Evolutionary conservation across 1,140 invertebrate genomes (phyloP).

Genomic region (Varroa destructor): DNA sequence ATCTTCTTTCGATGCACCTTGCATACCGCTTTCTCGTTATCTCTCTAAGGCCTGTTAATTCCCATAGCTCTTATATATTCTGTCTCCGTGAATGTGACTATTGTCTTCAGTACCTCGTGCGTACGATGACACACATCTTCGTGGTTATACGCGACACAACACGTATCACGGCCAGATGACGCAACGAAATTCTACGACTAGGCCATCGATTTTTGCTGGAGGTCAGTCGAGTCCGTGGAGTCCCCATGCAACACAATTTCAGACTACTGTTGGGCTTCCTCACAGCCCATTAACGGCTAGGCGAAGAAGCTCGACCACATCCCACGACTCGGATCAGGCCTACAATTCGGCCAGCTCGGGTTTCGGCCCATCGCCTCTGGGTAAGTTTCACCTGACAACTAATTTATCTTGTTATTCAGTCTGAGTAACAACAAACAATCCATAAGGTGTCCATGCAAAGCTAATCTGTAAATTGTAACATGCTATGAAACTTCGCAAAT

Average conservation of each 20-base stretch:
- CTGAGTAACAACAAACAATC: too few species aligned
- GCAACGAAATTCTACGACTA: conserved; percentile 39
- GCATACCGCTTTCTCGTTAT: too few species aligned
- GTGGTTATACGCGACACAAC: conserved; percentile 48
- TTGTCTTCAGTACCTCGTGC: conserved; percentile 8
- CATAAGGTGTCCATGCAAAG: too few species aligned
- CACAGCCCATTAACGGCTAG: conserved; percentile 52
- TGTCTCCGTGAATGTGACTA: not conserved
- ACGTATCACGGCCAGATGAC: conserved; percentile 67
- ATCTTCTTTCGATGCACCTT: too few species aligned
- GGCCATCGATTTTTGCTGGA: conserved; percentile 46
- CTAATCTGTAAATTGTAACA: too few species aligned
- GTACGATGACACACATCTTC: not conserved
- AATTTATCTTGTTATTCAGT: too few species aligned
- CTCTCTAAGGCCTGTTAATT: too few species aligned
- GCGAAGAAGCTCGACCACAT: conserved; percentile 53
- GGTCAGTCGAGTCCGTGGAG: conserved; percentile 46
- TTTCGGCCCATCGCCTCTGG: conserved; percentile 32
- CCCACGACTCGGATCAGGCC: conserved; percentile 45
- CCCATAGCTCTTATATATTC: too few species aligned
- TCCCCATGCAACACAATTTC: conserved; percentile 34
- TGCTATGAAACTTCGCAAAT: too few species aligned
- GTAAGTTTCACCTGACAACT: not conserved
- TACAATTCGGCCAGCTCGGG: conserved; percentile 35
- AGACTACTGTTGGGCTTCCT: conserved; percentile 35